A percentile compares a stretch with the other conserved stretches of the same genome.
Conservation (phyloP, 2,113 vertebrate genomes). For the Monarcha castaneiventris region DNA sequence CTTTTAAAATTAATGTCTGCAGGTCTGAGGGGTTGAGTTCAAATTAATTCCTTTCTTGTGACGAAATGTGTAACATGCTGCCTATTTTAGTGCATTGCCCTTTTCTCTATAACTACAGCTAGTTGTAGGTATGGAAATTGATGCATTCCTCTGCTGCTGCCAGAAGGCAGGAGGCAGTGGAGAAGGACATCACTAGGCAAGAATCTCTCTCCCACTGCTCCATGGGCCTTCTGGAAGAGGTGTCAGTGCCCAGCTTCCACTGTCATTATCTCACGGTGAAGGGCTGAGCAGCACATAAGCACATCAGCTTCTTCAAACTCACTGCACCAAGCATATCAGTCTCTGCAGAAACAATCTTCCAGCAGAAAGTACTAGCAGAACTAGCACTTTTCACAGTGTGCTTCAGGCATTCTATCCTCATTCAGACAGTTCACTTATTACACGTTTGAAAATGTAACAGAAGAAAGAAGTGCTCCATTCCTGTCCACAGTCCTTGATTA, state of each 20-base stretch:
- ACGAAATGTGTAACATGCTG: not conserved
- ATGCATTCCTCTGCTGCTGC: not conserved
- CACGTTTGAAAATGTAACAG: not conserved
- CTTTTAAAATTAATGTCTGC: not conserved
- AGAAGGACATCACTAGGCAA: not conserved
- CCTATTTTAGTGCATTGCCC: not conserved
- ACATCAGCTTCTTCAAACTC: not conserved
- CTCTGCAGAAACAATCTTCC: not conserved
- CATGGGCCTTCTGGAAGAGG: not conserved
- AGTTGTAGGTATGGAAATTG: not conserved
- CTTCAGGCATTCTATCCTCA: not conserved
- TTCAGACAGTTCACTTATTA: not conserved
- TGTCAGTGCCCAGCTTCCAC: not conserved
- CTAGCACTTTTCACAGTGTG: not conserved
- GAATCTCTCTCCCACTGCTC: not conserved
- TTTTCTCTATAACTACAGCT: not conserved
- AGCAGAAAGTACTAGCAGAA: not conserved
- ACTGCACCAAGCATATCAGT: not conserved
- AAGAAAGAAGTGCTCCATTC: not conserved
- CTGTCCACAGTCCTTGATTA: not conserved
- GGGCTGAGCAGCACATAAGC: not conserved
- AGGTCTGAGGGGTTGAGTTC: not conserved
- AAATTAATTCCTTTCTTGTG: not conserved
- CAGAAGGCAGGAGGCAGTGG: not conserved
- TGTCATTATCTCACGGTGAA: not conserved